Base-by-base conservation (phyloP, 2,888 invertebrate genomes). In the Spodoptera littoralis region DNA sequence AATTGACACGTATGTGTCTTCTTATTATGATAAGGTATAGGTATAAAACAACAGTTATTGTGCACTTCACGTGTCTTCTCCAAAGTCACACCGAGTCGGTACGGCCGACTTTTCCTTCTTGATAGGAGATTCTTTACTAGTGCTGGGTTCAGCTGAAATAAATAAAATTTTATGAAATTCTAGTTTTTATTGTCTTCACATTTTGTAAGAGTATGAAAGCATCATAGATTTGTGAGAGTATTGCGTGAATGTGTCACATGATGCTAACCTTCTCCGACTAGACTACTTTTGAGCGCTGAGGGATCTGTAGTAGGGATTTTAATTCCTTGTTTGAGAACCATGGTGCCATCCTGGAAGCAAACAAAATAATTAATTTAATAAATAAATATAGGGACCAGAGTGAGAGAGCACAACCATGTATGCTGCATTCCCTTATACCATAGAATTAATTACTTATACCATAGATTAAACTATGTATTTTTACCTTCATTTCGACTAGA, bases 401-500 rank as follows among this genome's bases (percentile, higher is more conserved):
- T 3, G 27, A 27, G 0, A 27, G 4, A 27, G 27, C 27, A 27
- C 5, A 27, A 27, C 27, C 27, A 27, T 27, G 0, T 27, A 27
- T 27, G 2, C 27, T 27, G 27, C 27, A 1, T 1, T 18, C 18
- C 18, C 18, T 18, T 18, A 18, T 18, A 2, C 18, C 18, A 2
- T 18, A 18, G n/a, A n/a, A 18, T 18, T 18, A 18, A 18, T 18
- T 18, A 18, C 18, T 18, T 18, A 27, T 4, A 27, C 27, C 27
- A 27, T 27, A 27, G 27, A 27, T 27, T 27, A 27, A 27, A 27
- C 3, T 27, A 27, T 1, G n/a, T n/a, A n/a, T 41, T 1, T 42
- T 43, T 53, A 94, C 96, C 91, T 96, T 96, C 88, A 96, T 95
- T 85, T 95, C 95, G 24, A 96, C 93, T 46, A 96, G 95, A n/a